Base-by-base conservation (phyloP, 2,888 invertebrate species). In the Pammene aurita region DNA sequence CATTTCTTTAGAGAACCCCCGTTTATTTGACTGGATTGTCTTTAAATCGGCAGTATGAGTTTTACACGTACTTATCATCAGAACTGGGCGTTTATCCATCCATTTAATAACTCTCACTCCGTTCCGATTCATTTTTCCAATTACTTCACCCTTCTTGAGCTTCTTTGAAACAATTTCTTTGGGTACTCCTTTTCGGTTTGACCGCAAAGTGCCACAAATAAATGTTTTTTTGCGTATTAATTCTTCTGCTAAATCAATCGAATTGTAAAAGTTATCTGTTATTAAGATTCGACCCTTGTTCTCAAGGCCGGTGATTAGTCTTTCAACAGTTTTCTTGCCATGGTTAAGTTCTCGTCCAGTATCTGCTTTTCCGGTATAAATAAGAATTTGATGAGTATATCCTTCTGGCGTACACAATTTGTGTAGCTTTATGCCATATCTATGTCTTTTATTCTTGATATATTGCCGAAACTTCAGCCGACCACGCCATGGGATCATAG, bases 221-320 rank as follows among this genome's bases (percentile, higher is more conserved):
- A 41, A 56, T 13, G 56, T 56, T 7, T 56, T 42, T 44, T 42
- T 57, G 74, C 41, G 7, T 77, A 71, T 62, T 72, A 70, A 7
- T 14, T 56, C 55, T 67, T 78, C 75, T 2, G 76, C 77, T 42
- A 80, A 70, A 56, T 62, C 73, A 60, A 78, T 18, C 50, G 77
- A 77, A 61, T 75, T 72, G 62, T 80, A 81, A 65, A 74, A 80
- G 74, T 80, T 80, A 63, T 80, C 80, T 50, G 74, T 75, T 64
- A 76, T 72, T 57, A 80, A 71, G 18, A 73, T 73, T 63, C 76
- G 66, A 18, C 77, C 74, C 61, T 70, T 54, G 55, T 77, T 69
- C 66, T 70, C 72, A 48, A 75, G 68, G 65, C 67, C 69, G 60
- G 67, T 38, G 14, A 71, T 69, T 18, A 73, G 60, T 70, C 57